Base-by-base conservation (phyloP, 2,888 invertebrate species). In the Dolichomitus sp. region DNA sequence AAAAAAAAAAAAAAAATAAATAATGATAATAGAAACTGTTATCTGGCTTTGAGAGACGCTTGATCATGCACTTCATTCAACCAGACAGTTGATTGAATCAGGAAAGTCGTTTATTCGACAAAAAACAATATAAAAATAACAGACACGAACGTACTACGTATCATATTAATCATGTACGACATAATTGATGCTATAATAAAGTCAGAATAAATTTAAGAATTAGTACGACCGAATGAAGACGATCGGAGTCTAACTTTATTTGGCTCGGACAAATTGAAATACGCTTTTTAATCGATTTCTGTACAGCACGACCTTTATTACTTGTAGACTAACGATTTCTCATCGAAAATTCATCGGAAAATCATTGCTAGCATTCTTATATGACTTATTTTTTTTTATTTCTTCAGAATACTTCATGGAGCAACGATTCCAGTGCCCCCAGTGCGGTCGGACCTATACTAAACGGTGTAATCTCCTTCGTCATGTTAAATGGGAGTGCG, bases 401-500 rank as follows among this genome's bases (percentile, higher is more conserved):
- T 66, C n/a, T 70, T 74, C 72, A 83, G 83, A 66, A 68, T 72
- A 57, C 57, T 50, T 48, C 37, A 50, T 45, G 78, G 82, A 84
- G 61, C 42, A 80, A 17, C 84, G 87, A 65, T 91, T 86, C 85
- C 78, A 84, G 61, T 92, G 92, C 69, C 86, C 72, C 45, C 83
- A 86, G 45, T 92, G 92, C 75, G 88, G 89, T 57, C 89, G 91
- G 0, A 69, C 83, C 65, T 92, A 91, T 85, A 90, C 91, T 17
- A 85, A 86, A 84, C 84, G 85, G 14, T 89, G 89, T 80, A 92
- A 92, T 84, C 87, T 92, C 19, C 75, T 87, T 37, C 87, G 91
- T 37, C 94, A 94, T 84, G 85, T 90, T 83, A 93, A 89, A 54
- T 92, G 91, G 87, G 93, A 94, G 74, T 94, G 94, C 86, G 93